These are phyloP conservation scores for Lamprotornis superbus DNA, from an alignment of 2,113 vertebrate species.

Conservation along the genomic window DNA sequence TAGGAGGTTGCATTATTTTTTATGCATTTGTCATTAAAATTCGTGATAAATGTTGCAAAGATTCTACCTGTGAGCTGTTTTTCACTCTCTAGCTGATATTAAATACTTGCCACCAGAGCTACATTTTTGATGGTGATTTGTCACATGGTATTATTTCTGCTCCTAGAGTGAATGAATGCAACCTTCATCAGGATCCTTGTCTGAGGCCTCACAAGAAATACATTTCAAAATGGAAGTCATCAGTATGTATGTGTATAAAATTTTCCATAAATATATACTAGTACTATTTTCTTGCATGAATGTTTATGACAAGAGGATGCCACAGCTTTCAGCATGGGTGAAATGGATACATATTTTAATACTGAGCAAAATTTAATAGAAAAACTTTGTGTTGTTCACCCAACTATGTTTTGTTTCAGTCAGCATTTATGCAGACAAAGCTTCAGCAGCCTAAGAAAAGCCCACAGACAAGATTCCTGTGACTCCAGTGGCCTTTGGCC, in stretches of 20 bases:
- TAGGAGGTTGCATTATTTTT: conserved; percentile 35
- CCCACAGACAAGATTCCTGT: background rate
- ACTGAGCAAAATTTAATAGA: conserved; percentile 4
- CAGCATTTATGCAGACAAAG: background rate
- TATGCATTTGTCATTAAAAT: conserved; percentile 51
- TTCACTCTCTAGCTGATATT: conserved; percentile 20
- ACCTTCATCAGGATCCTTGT: conserved; percentile 23
- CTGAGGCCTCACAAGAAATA: conserved; percentile 11
- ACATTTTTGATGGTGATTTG: conserved; percentile 43
- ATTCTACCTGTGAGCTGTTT: conserved; percentile 37
- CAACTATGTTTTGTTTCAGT: background rate
- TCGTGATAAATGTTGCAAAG: conserved; percentile 57
- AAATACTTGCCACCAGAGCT: conserved; percentile 25
- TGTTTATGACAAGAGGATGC: conserved; percentile 12
- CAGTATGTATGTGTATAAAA: conserved; percentile 5
- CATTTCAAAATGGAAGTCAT: conserved; percentile 18
- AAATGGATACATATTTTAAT: conserved; percentile 47
- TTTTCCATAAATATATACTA: conserved; percentile 6
- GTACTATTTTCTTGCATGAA: conserved; percentile 22
- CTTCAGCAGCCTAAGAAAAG: background rate
- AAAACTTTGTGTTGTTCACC: background rate
- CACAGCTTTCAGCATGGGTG: background rate
- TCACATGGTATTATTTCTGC: conserved; percentile 41
- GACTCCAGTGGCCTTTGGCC: background rate
- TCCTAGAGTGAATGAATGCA: conserved; percentile 7